A percentile compares a stretch with the other conserved stretches of the same genome.
Evolutionary conservation across 2,797 vertebrate species (phyloP).

Genomic region (Bryconaethiops microstoma): DNA sequence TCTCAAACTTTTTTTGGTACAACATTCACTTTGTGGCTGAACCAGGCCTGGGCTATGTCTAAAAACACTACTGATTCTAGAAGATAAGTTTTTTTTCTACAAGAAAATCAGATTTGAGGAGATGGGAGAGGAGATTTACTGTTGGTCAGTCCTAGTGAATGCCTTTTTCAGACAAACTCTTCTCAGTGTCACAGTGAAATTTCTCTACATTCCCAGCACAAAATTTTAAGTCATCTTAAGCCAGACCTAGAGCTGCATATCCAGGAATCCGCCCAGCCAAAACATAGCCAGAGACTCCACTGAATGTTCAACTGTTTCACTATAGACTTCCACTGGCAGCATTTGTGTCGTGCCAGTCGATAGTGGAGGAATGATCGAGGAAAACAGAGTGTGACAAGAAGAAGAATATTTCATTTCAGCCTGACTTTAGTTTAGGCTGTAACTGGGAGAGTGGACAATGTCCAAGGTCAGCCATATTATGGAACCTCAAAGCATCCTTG

Average conservation of each 20-base stretch:
- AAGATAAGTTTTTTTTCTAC: no score
- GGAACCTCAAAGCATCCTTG: not conserved
- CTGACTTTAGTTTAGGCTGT: not conserved
- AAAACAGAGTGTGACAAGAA: not conserved
- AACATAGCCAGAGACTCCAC: not conserved
- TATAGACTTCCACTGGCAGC: not conserved
- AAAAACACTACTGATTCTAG: no score
- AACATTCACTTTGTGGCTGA: no score
- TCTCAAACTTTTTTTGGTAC: no score
- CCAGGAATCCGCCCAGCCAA: not conserved
- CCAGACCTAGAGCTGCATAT: not conserved
- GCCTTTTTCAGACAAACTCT: no score
- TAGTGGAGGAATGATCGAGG: conserved; percentile 8
- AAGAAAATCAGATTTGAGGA: not conserved
- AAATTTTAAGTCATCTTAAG: not conserved
- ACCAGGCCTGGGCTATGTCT: no score
- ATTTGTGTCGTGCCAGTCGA: not conserved
- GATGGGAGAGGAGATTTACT: no score
- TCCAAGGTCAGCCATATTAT: not conserved
- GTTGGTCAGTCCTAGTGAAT: no score
- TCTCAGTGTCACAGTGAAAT: not conserved
- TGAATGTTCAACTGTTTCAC: not conserved
- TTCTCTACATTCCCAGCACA: not conserved
- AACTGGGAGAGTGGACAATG: not conserved
- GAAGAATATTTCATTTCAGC: not conserved